Evolutionary conservation across 2,113 vertebrate species (phyloP), one percentile per base, ranked within the genome.

Genomic region (Myiopsitta monachus): DNA sequence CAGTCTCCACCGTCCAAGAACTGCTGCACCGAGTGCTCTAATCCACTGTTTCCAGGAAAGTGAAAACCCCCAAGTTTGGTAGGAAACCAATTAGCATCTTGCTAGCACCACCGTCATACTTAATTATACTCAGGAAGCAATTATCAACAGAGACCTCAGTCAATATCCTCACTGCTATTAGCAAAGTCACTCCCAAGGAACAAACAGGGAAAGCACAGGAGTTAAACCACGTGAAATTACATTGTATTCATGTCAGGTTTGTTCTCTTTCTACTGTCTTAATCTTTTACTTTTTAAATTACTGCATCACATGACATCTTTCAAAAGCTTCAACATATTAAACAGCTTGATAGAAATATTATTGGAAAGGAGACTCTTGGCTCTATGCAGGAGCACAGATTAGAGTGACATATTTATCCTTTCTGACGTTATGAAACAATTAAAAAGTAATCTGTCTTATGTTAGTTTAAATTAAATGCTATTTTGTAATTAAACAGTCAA

Each of bases 271-370:
- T 54, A 76, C 55, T 10, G 11, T 77, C 66, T 91, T 72, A 26
- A 72, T 78, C 68, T 92, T 72, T 92, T 64, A 78, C 15, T 68
- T 92, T 78, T 79, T 64, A 67, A 83, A 91, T 93, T 72, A 87
- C 26, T 55, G 30, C 44, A 63, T 92, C 77, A 84, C 31, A 33
- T 59, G 77, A 67, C 67, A 62, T 52, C 44, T 81, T 82, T 79
- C 88, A 73, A 94, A 96, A 95, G 81, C 74, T 69, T 54, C 41
- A 88, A 89, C 81, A 94, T 90, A 92, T 79, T 76, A 95, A 93
- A 90, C 13, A 87, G 31, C 41, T 67, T 92, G 83, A 94, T 55
- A 90, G 74, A 91, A 94, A 77, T 69, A 76, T 72, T 92, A 90
- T 5, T 81, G 86, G 38, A 86, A 66, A 92, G 41, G 16, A 91